Base-by-base conservation (phyloP, 2,113 vertebrate species). In the Rhagologus leucostigma region DNA sequence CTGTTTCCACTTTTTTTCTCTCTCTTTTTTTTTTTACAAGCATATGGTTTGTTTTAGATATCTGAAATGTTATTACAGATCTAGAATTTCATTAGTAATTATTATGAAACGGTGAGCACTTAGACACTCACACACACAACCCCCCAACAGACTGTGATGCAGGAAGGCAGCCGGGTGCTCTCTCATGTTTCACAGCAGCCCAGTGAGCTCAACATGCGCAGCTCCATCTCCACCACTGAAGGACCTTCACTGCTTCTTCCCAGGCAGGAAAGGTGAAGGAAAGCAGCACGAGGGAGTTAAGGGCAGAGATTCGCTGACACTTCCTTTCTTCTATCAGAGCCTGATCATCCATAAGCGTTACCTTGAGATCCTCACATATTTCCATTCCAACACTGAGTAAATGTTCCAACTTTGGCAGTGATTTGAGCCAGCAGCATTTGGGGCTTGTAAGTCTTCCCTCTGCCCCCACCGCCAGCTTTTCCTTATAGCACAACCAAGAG, bases 11-110 rank as follows among this genome's bases (percentile, higher is more conserved):
- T 97, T 98, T 97, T 97, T 97, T 95, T 37, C 30, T 49, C 17
- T 64, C 30, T 57, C 0, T 46, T 65, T 49, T 68, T 90, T 90
- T 69, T 90, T 96, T 95, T 47, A 97, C 97, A 98, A 98, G 97
- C 98, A 98, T 97, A 97, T 97, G 97, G 98, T 97, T 98, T 98
- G 98, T 97, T 98, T 98, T 97, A 98, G 98, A 97, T 97, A 98
- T 97, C 96, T 93, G 81, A 98, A 98, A 98, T 97, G 97, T 95
- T 98, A 97, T 98, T 98, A 98, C 80, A 96, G 97, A 98, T 97
- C 97, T 97, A 98, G 96, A 97, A 98, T 98, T 98, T 98, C 97
- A 98, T 98, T 98, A 98, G 98, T 96, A 97, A 97, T 98, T 98
- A 97, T 98, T 97, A 96, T 96, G 97, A 98, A 98, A 98, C n/a